These are phyloP conservation scores for Clistopyga incitator DNA, from an alignment of 2,888 invertebrate species.

Conservation along the genomic window DNA sequence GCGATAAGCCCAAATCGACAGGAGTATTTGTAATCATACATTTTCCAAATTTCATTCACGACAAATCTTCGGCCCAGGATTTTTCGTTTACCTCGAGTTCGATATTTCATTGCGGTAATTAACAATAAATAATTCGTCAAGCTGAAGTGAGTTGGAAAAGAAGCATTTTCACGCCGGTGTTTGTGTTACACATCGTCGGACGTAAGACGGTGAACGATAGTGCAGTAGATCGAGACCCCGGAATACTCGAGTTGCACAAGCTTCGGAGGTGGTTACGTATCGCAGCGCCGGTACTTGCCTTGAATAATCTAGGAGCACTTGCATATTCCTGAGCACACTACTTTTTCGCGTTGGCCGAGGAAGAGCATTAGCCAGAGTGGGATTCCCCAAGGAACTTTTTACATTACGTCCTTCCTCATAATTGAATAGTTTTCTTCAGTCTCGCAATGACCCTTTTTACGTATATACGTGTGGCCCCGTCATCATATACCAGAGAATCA, in stretches of 20 bases:
- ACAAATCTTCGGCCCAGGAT: too few species aligned
- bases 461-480: neutral
- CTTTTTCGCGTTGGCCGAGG: slow-evolving; percentile 53
- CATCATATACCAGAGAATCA: neutral
- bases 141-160: neutral
- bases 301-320: slow-evolving; percentile 64
- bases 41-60: too few species aligned
- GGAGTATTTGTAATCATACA: neutral
- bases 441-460: slow-evolving; percentile 18
- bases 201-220: slow-evolving; percentile 3
- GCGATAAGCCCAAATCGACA: slow-evolving; percentile 5
- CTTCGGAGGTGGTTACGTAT: slow-evolving; percentile 44
- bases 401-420: slow-evolving; percentile 56
- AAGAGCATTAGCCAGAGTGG: slow-evolving; percentile 56
- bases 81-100: too few species aligned
- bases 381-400: slow-evolving; percentile 48
- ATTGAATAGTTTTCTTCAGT: slow-evolving; percentile 50
- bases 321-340: slow-evolving; percentile 58
- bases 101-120: too few species aligned
- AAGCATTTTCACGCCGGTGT: neutral
- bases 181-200: slow-evolving; percentile 5
- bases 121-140: slow-evolving; percentile 3
- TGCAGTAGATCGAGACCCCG: slow-evolving; percentile 30
- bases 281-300: slow-evolving; percentile 52
- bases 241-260: slow-evolving; percentile 30